phyloP scores from a whole-genome alignment of 2,113 vertebrate genomes.

The Hylia prasina region DNA sequence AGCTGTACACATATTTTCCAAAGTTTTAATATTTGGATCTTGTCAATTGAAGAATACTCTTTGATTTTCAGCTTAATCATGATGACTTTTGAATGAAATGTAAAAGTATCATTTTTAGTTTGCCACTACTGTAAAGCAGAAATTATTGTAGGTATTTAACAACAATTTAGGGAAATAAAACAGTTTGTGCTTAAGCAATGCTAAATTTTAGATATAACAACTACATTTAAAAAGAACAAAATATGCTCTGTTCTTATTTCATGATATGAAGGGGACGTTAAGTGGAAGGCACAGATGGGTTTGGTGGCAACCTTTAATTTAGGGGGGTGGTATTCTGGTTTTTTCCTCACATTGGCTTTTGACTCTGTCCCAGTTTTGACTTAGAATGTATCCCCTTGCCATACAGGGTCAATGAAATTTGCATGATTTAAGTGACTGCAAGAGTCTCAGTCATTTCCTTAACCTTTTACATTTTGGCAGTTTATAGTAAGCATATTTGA shows the following conservation, averaged over 20 bases:
- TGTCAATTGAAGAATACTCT: neutral
- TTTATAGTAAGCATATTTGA: neutral
- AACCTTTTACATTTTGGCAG: neutral
- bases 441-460: neutral
- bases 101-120: neutral
- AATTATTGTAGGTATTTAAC: neutral
- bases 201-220: neutral
- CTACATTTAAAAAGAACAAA: neutral
- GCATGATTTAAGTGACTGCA: constrained; percentile 4
- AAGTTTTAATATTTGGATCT: neutral
- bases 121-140: neutral
- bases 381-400: neutral
- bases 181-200: neutral
- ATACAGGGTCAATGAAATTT: neutral
- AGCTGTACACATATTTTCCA: neutral
- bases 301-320: neutral
- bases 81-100: neutral
- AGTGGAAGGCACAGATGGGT: neutral
- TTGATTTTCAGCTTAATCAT: neutral
- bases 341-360: neutral
- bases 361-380: neutral
- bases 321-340: neutral
- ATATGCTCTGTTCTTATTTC: neutral
- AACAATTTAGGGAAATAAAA: neutral
- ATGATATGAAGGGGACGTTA: neutral